Percentiles rank a stretch among this genome's conserved stretches.
Conservation (phyloP, 2,888 invertebrate species). For the Agrotis puta region DNA sequence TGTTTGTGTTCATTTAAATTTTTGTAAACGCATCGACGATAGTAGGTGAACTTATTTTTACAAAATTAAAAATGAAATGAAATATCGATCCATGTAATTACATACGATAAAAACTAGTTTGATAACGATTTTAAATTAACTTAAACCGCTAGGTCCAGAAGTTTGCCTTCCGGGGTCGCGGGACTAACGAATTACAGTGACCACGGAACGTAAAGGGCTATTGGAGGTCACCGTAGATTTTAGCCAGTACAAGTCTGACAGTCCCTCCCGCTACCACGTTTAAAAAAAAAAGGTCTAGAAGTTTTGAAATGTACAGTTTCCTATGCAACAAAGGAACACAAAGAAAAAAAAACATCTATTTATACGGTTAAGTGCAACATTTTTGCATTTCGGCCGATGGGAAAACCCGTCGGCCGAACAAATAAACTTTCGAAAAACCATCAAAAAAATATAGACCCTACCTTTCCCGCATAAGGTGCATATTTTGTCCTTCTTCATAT, state of each 20-base stretch:
- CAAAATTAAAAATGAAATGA: too few relatives aligned
- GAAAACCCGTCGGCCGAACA: not conserved
- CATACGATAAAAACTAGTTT: not conserved
- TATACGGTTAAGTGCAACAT: too few relatives aligned
- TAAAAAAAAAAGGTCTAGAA: not conserved
- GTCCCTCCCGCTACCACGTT: too few relatives aligned
- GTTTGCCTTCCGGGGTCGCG: too few relatives aligned
- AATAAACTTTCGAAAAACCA: not conserved
- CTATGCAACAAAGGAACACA: not conserved
- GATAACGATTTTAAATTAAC: not conserved
- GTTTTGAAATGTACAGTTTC: not conserved
- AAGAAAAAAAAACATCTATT: too few relatives aligned
- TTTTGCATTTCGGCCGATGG: not conserved
- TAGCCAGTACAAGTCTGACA: too few relatives aligned
- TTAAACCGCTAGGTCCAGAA: not conserved
- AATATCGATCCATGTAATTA: not conserved
- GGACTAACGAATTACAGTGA: too few relatives aligned
- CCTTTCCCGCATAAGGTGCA: conserved; percentile 94
- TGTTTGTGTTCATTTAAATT: too few relatives aligned
- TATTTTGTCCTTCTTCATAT: conserved; percentile 94
- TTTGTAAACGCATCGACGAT: too few relatives aligned
- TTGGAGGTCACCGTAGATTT: too few relatives aligned
- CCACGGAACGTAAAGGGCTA: too few relatives aligned
- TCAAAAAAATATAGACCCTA: conserved; percentile 65
- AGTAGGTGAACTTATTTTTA: too few relatives aligned